phyloP scores from a whole-genome alignment of 2,888 invertebrate genomes.

The Amphipyra tragopoginis region DNA sequence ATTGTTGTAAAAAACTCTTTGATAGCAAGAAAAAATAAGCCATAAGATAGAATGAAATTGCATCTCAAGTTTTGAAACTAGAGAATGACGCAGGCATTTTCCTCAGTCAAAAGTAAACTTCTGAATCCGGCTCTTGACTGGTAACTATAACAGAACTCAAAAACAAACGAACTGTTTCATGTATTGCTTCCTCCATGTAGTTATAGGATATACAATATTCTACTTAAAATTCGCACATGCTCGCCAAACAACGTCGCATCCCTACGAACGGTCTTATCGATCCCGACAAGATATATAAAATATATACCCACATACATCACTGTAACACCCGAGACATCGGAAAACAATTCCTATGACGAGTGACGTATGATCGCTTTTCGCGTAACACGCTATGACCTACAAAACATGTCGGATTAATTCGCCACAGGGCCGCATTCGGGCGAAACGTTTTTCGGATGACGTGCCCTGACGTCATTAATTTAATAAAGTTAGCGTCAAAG shows the following conservation, averaged over 20 bases:
- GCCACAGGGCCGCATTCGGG: conserved; percentile 73
- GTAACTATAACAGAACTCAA: no score
- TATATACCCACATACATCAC: conserved; percentile 65
- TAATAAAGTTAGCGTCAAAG: conserved; percentile 53
- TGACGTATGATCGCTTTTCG: conserved; percentile 68
- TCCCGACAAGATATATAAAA: conserved; percentile 64
- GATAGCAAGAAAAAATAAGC: no score
- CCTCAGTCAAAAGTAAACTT: no score
- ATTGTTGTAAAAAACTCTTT: no score
- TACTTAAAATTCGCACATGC: conserved; percentile 51
- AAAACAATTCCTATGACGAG: conserved; percentile 68
- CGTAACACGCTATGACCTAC: conserved; percentile 74
- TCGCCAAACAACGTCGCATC: conserved; percentile 51
- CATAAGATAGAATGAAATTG: no score
- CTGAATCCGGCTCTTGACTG: no score
- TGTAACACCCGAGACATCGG: conserved; percentile 51
- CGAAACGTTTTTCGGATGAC: conserved; percentile 65
- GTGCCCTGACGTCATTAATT: conserved; percentile 71
- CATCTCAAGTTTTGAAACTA: no score
- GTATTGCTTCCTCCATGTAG: neutral
- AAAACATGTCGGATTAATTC: conserved; percentile 80
- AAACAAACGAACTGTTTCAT: neutral
- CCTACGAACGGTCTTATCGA: conserved; percentile 69
- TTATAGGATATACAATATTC: neutral
- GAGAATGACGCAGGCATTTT: no score